Evolutionary conservation across 2,797 vertebrate genomes (phyloP), one percentile per base, ranked within the genome.

Genomic region (Malurus leucopterus): DNA sequence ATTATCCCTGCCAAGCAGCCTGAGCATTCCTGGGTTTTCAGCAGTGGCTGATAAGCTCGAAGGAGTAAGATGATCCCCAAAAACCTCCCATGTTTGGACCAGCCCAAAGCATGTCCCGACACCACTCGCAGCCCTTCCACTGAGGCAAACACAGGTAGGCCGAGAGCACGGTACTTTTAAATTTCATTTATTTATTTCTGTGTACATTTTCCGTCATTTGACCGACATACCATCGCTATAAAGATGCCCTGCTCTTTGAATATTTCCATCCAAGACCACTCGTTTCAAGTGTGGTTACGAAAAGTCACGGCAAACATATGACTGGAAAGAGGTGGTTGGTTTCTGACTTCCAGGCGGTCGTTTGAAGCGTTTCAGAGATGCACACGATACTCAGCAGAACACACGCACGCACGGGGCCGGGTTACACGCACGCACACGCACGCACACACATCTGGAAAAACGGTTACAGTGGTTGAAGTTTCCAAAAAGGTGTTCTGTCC

Each of bases 151-250:
- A 81, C 77, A 94, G 50, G 64, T 55, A 92, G 89, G 58, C 73
- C 3, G 76, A 95, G 58, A 38, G 30, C 23, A n/a, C 0, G 0
- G 26, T 22, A 8, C 85, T 96, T 96, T 96, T 79, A 7, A 91
- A 95, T 81, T 85, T 93, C 89, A 89, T 93, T 96, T 93, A 95
- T 97, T 97, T 96, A 94, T 95, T 96, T 88, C 72, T 89, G 95
- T 95, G 95, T 96, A 97, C 96, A 96, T 93, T 96, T 95, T 44
- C 89, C 50, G 79, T 70, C 84, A 95, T 90, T 89, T 38, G 64
- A 95, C 93, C 67, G 91, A 94, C 92, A 96, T 90, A 95, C 86
- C 95, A 86, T 91, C 67, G 90, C 92, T 78, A 75, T 93, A 80
- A 94, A 93, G 93, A 95, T 84, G 95, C 93, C 83, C 91, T 92